phyloP scores from a whole-genome alignment of 2,113 vertebrate species.

The Erythrocercus mccallii region DNA sequence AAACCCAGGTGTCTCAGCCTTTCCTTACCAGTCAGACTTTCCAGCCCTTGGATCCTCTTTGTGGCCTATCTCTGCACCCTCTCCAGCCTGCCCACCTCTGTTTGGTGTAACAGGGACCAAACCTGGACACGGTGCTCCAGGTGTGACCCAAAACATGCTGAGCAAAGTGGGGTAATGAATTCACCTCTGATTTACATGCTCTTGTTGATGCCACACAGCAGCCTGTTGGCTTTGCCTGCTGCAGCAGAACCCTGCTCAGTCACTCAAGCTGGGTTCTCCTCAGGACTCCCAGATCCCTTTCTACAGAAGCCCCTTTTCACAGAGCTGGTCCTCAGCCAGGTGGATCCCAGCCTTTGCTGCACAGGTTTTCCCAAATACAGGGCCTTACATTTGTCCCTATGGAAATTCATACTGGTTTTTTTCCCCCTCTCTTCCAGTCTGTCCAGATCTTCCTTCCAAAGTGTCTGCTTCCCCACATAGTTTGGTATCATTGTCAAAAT shows the following conservation, averaged over 20 bases:
- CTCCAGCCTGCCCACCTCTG: background rate
- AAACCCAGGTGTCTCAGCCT: background rate
- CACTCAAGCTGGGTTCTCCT: background rate
- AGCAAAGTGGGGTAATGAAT: too few species aligned
- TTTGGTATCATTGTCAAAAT: background rate
- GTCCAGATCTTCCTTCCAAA: background rate
- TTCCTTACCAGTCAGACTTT: background rate
- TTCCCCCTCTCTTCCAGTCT: background rate
- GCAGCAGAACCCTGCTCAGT: background rate
- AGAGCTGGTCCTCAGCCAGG: background rate
- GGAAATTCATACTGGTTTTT: rapidly evolving
- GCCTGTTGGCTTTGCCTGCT: background rate
- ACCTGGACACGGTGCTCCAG: background rate
- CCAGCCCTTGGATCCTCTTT: background rate
- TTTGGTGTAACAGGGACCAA: background rate
- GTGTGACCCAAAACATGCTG: background rate
- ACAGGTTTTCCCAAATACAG: background rate
- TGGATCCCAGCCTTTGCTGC: background rate
- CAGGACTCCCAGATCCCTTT: background rate
- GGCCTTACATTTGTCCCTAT: background rate
- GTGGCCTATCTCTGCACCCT: background rate
- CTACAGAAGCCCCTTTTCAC: background rate
- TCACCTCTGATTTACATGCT: too few species aligned
- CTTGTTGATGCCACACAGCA: background rate
- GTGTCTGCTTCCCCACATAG: background rate